Base-by-base conservation (phyloP, 2,888 invertebrate species). In the Himalopsyche japonica region DNA sequence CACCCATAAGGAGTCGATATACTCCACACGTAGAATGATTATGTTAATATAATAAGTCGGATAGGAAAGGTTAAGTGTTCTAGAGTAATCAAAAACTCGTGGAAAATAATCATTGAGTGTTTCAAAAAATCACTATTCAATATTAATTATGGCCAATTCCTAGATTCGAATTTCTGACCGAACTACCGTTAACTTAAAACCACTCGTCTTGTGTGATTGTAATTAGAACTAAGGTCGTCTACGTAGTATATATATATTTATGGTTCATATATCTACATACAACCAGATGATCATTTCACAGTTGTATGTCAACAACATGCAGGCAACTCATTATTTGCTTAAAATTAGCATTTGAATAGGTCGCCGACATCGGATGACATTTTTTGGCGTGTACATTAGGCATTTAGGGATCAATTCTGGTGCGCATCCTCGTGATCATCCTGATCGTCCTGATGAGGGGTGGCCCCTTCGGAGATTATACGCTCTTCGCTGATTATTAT, bases 281-380 rank as follows among this genome's bases (percentile, higher is more conserved):
- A n/a, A 34, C 43, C 47, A 82, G 82, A 78, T 84, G 84, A 84
- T 84, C 84, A 84, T 82, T 84, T 84, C 79, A 70, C 82, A 64
- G 82, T 64, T 30, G 57, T 57, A 15, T 57, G 79, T 30, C 81
- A 70, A 70, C 15, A 70, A 27, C 20, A 70, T 27, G 30, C 70
- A 27, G 70, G 81, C 81, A 57, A 43, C 70, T 57, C 64, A 79
- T 24, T 84, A 82, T 84, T 84, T 84, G 84, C 82, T 32, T 76
- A 84, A 79, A 84, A 84, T 84, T 84, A 84, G 79, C 84, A 84
- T 84, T 49, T 84, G 81, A 84, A 84, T 84, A 82, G 70, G 48
- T 70, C 79, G 12, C 43, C 43, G 12, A 43, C 43, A 43, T 43
- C 3, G 47, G 24, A 81, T 37, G 49, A 80, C 84, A 80, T 64